Evolutionary conservation across 2,888 invertebrate species (phyloP), one percentile per base, ranked within the genome.

Genomic region (Cataglyphis cursor): DNA sequence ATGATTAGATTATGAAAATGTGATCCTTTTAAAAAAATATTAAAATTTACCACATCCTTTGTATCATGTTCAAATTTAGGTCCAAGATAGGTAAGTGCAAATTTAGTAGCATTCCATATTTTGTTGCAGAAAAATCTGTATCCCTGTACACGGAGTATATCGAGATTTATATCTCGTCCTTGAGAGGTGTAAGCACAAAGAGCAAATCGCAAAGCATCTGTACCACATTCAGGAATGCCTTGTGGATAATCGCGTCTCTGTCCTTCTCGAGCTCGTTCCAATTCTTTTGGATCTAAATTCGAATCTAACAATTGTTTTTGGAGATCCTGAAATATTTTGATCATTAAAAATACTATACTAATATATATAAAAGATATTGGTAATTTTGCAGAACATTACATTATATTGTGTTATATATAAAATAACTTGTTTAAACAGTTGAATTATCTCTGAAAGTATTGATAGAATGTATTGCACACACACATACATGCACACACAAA

Each of bases 81-180:
- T 0, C 95, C 96, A 93, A 97, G 96, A 94, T 97, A 97, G 94
- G 96, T 96, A 86, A 99, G 96, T 0, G 99, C 97, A 95, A 99
- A 99, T 95, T 98, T 98, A 35, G 98, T 97, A 0, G 99, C 99
- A 95, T 99, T 99, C 99, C 99, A 99, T 70, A 99, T 96, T 95
- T 99, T 99, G 95, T 99, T 99, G 95, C 99, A 99, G 96, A 99
- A 99, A 95, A 99, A 98, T 89, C 99, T 96, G 96, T 99, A 99
- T 6, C 99, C 99, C 93, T 98, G 98, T 18, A 99, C 98, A 82
- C 99, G 97, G 86, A 97, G 96, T 81, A 99, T 99, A 95, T 99
- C 99, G 94, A 99, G 96, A 96, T 99, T 99, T 92, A 99, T 97
- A 95, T 99, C 99, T 5, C 99, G 96, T 87, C 98, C 98, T 94